Evolutionary conservation across 2,113 vertebrate species (phyloP), one percentile per base, ranked within the genome.

Genomic region (Balaeniceps rex): DNA sequence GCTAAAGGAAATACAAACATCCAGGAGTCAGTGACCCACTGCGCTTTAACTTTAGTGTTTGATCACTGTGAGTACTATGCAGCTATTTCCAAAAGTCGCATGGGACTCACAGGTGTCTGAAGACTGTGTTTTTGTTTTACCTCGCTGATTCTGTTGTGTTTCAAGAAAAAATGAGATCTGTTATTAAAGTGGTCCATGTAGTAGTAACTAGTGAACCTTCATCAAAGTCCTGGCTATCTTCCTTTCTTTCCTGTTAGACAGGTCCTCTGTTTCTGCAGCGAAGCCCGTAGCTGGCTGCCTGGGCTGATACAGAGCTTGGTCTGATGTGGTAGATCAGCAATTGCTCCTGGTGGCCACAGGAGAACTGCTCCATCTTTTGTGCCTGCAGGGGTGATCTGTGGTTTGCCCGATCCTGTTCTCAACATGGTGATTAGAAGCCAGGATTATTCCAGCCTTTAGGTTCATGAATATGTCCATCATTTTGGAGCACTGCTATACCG

Each of bases 381-480:
- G 65, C 72, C 64, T 93, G 93, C 66, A 75, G 54, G 84, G 65
- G 54, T 64, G 79, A 84, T 23, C 51, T 58, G 54, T 46, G 76
- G 63, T 79, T 94, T 82, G 69, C 78, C 68, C 10, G 3, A 25
- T 72, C 71, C 81, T 88, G 69, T 31, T 83, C 85, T 88, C 77
- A 66, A 72, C 51, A 47, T 40, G 55, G 49, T 33, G 64, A 69
- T 58, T 55, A 82, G 79, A 94, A 96, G 95, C 79, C 89, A 95
- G 93, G 93, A 93, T 84, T 95, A 95, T 57, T 88, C 70, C 90
- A 96, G 78, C 94, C 78, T 88, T 83, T 93, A 78, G 71, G 79
- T 96, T 93, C 63, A 82, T 40, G 74, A 91, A 66, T 72, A 94
- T 10, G 38, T 83, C 87, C 93, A 92, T 86, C 91, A 70, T 88